Base-by-base conservation (phyloP, 2,113 vertebrate genomes). In the Ptychochromis oligacanthus region DNA sequence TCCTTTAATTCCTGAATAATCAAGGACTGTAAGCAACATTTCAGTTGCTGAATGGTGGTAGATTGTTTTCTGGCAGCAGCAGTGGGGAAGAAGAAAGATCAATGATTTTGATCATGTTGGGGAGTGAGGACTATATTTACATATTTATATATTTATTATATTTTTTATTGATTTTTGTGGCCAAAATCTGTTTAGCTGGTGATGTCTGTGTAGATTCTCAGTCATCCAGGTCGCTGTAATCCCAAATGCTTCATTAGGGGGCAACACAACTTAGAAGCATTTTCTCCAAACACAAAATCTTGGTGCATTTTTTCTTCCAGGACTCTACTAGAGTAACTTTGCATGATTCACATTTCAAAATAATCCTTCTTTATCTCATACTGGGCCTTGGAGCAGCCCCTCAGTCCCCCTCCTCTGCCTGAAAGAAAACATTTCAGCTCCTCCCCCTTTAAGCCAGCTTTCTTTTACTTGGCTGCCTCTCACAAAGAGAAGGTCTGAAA, bases 351-450 rank as follows among this genome's bases (percentile, higher is more conserved):
- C 18, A 26, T 17, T 0, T 49, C 24, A 52, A 70, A 70, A 70
- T 70, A 49, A 49, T 70, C 24, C 43, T 28, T 12, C 15, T 70
- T 70, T 70, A 3, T 70, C 43, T 70, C 46, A 67, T 11, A 26
- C 3, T 0, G 14, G 64, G 64, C 6, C 64, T 67, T 9, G 0
- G 22, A 15, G 17, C 40, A 67, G 46, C 11, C 40, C 64, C 40
- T 70, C 24, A 1, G 1, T 0, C 26, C 40, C 2, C 24, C 15
- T n/a, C n/a, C 22, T 49, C 40, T 49, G 64, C 28, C 64, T 70
- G 2, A 49, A 49, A 2, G 22, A 67, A 26, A 67, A 43, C 40
- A 13, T 43, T 49, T 28, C 28, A 70, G 0, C 0, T 20, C 43
- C 65, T 49, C 15, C 5, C 15, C 5, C 64, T 12, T 28, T 49